A percentile compares a stretch with the other conserved stretches of the same genome.
These are phyloP conservation scores for Drosophila nasuta DNA, from an alignment of 1,140 invertebrate species.

Conservation along the genomic window DNA sequence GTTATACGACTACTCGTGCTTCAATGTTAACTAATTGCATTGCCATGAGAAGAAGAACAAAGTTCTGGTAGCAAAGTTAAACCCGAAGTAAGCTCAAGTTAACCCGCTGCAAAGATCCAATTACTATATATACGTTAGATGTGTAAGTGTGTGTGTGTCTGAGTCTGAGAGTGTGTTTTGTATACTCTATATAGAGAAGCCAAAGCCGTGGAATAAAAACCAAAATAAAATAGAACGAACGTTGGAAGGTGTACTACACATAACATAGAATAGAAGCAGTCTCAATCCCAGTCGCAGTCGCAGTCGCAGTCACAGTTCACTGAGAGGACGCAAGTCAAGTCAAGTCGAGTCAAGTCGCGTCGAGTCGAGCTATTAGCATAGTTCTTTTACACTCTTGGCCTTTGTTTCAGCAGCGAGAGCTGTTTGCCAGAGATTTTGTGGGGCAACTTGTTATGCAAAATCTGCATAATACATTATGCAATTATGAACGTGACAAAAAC, in stretches of 20 bases:
- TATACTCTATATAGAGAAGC: background rate
- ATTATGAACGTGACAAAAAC: slow-evolving; percentile 79
- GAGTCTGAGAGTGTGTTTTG: too few relatives aligned
- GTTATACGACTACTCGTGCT: background rate
- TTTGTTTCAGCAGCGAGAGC: slow-evolving; percentile 40
- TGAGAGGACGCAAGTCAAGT: background rate
- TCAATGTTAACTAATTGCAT: slow-evolving; percentile 29
- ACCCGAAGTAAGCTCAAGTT: slow-evolving; percentile 25
- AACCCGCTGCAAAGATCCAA: slow-evolving; percentile 28
- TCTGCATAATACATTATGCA: slow-evolving; percentile 82
- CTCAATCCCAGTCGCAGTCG: background rate
- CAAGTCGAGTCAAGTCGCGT: background rate
- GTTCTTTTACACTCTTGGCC: slow-evolving; percentile 67
- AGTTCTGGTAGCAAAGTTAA: slow-evolving; percentile 3
- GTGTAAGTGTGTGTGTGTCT: background rate
- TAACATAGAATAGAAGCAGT: background rate
- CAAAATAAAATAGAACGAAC: slow-evolving; percentile 9
- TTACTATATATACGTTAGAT: slow-evolving; percentile 26
- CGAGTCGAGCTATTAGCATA: slow-evolving; percentile 67
- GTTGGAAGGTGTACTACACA: too few relatives aligned
- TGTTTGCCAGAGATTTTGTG: slow-evolving; percentile 41
- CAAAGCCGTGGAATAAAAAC: background rate
- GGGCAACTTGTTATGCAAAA: slow-evolving; percentile 76
- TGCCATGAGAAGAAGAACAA: background rate
- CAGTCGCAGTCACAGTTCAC: background rate